Percentiles rank a stretch among this genome's conserved stretches.
These are phyloP conservation scores for Tenthredo scrophulariae DNA, from an alignment of 2,888 invertebrate genomes.

Conservation along the genomic window DNA sequence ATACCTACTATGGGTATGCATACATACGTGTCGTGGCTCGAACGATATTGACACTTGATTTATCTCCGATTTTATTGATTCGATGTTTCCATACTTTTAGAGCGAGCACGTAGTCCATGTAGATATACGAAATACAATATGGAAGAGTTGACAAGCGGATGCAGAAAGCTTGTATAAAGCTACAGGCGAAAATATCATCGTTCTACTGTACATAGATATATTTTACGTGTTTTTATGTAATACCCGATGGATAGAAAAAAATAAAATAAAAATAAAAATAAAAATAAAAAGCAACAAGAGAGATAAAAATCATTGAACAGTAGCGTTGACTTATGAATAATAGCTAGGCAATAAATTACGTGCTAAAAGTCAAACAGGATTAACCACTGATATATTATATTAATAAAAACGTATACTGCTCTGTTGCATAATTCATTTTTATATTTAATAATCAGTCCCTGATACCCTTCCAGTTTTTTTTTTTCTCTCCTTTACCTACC, in stretches of 20 bases:
- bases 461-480: background rate
- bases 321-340: background rate
- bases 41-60: slow-evolving; percentile 28
- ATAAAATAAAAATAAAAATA: background rate
- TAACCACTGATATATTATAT: background rate
- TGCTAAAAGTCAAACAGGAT: background rate
- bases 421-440: slow-evolving; percentile 11
- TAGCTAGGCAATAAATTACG: background rate
- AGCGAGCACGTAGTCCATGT: background rate
- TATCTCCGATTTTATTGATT: slow-evolving; percentile 20
- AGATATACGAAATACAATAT: background rate
- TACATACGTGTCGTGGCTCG: background rate
- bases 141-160: background rate
- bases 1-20: background rate
- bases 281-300: no score
- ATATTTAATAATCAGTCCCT: background rate
- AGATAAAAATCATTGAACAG: background rate
- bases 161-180: background rate
- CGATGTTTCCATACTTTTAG: background rate
- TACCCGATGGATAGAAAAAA: background rate
- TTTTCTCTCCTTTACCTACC: background rate
- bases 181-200: background rate
- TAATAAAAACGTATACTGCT: background rate
- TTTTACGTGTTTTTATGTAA: background rate
- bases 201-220: background rate